Evolutionary conservation across 2,113 vertebrate species (phyloP), one percentile per base, ranked within the genome.

Genomic region (Cyprinodon variegatus): DNA sequence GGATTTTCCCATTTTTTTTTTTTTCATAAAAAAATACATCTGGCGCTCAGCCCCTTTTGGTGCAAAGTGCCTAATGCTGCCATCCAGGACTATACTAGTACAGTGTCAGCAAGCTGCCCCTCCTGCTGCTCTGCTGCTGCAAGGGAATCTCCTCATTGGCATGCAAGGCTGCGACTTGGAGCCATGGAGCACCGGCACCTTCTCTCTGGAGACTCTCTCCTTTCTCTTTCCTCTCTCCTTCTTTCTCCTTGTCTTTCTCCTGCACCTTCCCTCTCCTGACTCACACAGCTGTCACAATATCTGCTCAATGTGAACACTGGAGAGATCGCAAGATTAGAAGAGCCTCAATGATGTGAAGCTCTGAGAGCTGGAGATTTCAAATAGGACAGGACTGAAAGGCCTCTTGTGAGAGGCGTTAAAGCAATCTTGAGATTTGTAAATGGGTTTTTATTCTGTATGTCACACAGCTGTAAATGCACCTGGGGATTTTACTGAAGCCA

Each of bases 71-170:
- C 76, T 69, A 83, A 83, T 81, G 68, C 75, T 82, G 45, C 76
- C 57, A 83, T 83, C 36, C 74, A 79, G 81, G 89, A 84, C 77
- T 88, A 76, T 68, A 39, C 74, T 20, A 74, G 87, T 87, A 86
- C 82, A 82, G 85, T 86, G 83, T 84, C 84, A 77, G 83, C 82
- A 22, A 57, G 3, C 29, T 13, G 50, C 88, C 82, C 90, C 87
- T 84, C 84, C 88, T 81, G 83, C 80, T 87, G 84, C 81, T 86
- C 72, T 77, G 69, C 83, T 70, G 78, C 89, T 90, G 91, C 90
- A 89, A 83, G 90, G 92, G 92, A 93, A 92, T 93, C 92, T 93
- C 88, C 91, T 93, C 91, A 93, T 93, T 93, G 92, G 91, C 88
- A 93, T 93, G 90, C 92, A 93, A 80, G 50, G 88, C 72, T 14